Conservation (phyloP, 2,797 vertebrate genomes). For the Sebastes hopkinsi region DNA sequence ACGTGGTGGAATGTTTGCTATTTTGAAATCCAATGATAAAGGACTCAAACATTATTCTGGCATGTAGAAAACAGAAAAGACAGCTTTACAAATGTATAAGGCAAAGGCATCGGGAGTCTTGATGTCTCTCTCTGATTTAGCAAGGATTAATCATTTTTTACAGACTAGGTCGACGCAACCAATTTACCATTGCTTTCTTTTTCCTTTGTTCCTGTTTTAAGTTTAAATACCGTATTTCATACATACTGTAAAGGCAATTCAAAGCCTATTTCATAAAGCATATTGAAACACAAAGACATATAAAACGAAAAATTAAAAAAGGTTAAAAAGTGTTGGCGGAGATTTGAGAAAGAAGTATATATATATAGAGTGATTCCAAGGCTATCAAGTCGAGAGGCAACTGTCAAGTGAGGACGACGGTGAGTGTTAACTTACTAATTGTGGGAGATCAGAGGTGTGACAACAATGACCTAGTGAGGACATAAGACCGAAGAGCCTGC, state of each 20-base stretch:
- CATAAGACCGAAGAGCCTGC: conserved; percentile 37
- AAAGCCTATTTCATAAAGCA: background rate
- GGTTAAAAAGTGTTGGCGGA: background rate
- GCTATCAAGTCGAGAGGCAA: background rate
- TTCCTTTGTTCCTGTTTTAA: background rate
- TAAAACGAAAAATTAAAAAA: background rate
- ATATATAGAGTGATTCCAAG: background rate
- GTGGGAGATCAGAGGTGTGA: conserved; percentile 46
- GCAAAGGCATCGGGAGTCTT: background rate
- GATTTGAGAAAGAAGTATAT: background rate
- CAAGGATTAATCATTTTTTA: background rate
- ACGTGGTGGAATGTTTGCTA: conserved; percentile 8
- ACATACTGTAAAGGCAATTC: background rate
- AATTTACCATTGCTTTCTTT: background rate
- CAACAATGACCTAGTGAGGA: conserved; percentile 30
- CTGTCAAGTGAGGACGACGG: background rate
- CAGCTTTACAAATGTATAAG: background rate
- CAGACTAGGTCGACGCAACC: background rate
- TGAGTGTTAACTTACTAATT: conserved; percentile 25
- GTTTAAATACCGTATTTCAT: background rate
- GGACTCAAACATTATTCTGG: background rate
- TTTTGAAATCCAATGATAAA: conserved; percentile 23
- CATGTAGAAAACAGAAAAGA: background rate
- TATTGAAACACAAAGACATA: background rate
- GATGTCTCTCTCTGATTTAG: background rate